Percentiles rank a stretch among this genome's conserved stretches.
Conservation (phyloP, 2,113 vertebrate species). For the Suricata suricatta region DNA sequence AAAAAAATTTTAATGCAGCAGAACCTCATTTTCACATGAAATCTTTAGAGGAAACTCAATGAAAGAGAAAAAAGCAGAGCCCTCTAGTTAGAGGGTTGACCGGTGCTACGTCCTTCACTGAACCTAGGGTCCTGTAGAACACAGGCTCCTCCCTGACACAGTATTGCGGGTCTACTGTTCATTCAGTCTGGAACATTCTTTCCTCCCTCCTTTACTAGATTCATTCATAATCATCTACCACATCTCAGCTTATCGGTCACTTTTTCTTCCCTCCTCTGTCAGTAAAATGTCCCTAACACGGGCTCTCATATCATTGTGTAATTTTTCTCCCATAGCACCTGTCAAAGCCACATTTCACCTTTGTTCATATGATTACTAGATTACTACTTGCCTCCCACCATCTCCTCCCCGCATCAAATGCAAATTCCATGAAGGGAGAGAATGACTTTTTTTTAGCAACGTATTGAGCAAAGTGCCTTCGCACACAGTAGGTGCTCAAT, state of each 20-base stretch:
- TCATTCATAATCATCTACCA: neutral
- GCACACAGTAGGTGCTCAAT: neutral
- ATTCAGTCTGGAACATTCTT: neutral
- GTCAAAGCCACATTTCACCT: neutral
- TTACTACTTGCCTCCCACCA: neutral
- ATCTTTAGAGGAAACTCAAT: neutral
- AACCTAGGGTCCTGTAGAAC: neutral
- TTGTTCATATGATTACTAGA: neutral
- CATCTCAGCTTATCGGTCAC: neutral
- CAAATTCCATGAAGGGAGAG: neutral
- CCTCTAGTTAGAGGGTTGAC: neutral
- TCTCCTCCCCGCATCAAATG: neutral
- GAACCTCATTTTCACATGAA: neutral
- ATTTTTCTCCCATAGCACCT: neutral
- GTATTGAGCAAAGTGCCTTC: neutral
- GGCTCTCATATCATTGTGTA: neutral
- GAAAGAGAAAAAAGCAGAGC: constrained; percentile 27
- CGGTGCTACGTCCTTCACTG: neutral
- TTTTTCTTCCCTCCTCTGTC: neutral
- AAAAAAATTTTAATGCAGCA: neutral
- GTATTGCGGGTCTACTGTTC: neutral
- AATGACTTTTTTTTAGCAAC: neutral
- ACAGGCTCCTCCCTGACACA: neutral
- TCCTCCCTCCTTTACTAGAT: neutral
- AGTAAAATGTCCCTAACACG: neutral